Evolutionary conservation across 2,888 invertebrate genomes (phyloP).

Genomic region (Noctua comes): DNA sequence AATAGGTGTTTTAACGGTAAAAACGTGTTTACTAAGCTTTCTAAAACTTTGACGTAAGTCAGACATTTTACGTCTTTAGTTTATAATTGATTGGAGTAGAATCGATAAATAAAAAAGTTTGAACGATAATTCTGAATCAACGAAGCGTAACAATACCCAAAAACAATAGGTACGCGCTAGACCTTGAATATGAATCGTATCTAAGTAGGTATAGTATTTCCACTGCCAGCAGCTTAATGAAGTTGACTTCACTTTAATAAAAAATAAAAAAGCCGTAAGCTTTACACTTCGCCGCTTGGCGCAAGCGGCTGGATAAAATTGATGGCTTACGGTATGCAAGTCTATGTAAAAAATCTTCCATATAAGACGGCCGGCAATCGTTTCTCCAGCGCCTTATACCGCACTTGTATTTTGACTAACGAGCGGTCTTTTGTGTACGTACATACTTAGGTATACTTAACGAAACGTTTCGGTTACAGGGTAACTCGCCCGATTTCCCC

Average conservation of each 20-base stretch:
- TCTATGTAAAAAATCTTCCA: conserved; percentile 45
- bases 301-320: conserved; percentile 63
- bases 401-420: conserved; percentile 44
- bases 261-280: conserved; percentile 41
- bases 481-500: conserved; percentile 15
- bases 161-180: neutral
- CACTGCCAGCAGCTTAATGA: conserved; percentile 20
- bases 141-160: neutral
- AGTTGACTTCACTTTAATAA: conserved; percentile 27
- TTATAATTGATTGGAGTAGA: neutral
- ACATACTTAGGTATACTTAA: conserved; percentile 23
- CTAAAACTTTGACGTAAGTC: neutral
- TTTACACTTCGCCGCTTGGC: conserved; percentile 55
- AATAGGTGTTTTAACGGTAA: conserved; percentile 1
- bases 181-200: conserved; percentile 2
- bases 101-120: neutral
- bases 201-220: neutral
- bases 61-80: neutral
- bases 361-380: conserved; percentile 33
- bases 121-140: conserved; percentile 4
- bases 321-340: conserved; percentile 52
- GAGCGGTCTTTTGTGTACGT: conserved; percentile 37
- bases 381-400: conserved; percentile 11
- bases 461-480: conserved; percentile 45
- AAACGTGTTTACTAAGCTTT: conserved; percentile 34